Evolutionary conservation across 2,797 vertebrate genomes (phyloP), one percentile per base, ranked within the genome.

Genomic region (Falco berigora): DNA sequence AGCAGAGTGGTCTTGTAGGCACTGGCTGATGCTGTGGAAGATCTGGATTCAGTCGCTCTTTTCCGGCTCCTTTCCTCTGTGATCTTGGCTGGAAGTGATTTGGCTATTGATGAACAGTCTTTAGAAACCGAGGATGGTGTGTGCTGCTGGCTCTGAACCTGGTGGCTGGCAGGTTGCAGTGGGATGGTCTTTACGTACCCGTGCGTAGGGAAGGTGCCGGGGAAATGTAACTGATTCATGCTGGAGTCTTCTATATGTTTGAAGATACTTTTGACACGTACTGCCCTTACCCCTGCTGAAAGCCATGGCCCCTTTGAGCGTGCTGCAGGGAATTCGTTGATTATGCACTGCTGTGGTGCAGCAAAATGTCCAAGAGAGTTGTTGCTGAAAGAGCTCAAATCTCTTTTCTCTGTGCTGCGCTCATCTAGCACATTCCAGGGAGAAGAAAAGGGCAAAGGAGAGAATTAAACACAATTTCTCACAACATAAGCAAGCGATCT

Each of bases 261-360:
- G 59, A 64, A 83, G 85, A 76, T 16, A 52, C 46, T 68, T 46
- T 46, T 36, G 61, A 53, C 10, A 9, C 9, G 0, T 46, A 2
- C 17, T 66, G 53, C 42, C 53, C 34, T 67, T 38, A 32, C 7
- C 24, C 38, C 27, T 68, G 73, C 61, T 2, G 2, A 27, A 69
- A 55, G n/a, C 50, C 0, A 0, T 5, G 27, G 56, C 6, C 11
- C 10, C 56, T 34, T 0, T 1, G 24, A 61, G 20, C 0, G 3
- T 27, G 5, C 27, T 40, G 5, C 0, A 0, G 67, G 76, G 40
- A 76, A 28, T 79, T 49, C 2, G 19, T 30, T 44, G 58, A 10
- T 38, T 42, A 3, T 12, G 19, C 42, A 32, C 66, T 63, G 28
- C 76, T 56, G 42, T 8, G 62, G 44, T 38, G 34, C 50, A 27